These are phyloP conservation scores for Parasteatoda lunata DNA, from an alignment of 2,888 invertebrate genomes.

Conservation along the genomic window DNA sequence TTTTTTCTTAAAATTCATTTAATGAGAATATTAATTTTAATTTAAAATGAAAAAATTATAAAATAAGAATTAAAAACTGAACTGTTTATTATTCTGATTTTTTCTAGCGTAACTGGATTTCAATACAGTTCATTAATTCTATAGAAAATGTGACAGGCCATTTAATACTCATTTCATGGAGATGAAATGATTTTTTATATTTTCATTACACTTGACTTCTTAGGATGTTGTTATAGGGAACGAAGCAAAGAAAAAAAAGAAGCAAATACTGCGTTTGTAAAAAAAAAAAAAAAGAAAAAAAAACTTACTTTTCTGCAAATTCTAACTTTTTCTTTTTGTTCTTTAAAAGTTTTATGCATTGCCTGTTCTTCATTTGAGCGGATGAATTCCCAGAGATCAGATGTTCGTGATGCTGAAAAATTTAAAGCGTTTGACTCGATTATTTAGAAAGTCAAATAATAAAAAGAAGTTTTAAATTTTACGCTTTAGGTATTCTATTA, in stretches of 20 bases:
- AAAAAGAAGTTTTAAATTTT: slow-evolving; percentile 39
- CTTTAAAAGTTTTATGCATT: slow-evolving; percentile 33
- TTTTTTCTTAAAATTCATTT: no score
- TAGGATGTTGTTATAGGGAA: slow-evolving; percentile 16
- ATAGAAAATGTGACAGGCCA: slow-evolving; percentile 39
- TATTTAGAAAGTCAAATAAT: not conserved
- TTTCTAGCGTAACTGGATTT: not conserved
- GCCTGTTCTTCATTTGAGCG: slow-evolving; percentile 38
- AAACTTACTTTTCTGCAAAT: slow-evolving; percentile 6
- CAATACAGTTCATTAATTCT: slow-evolving; percentile 30
- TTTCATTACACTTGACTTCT: slow-evolving; percentile 16
- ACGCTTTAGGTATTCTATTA: slow-evolving; percentile 53
- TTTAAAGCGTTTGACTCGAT: slow-evolving; percentile 26
- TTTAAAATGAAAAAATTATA: no score
- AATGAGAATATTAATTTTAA: no score
- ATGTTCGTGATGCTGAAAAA: slow-evolving; percentile 44
- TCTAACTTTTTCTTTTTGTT: slow-evolving; percentile 14
- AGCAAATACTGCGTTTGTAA: not conserved
- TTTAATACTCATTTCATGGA: slow-evolving; percentile 32
- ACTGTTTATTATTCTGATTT: not conserved
- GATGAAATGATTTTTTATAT: slow-evolving; percentile 13
- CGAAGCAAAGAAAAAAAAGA: slow-evolving; percentile 24
- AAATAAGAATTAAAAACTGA: no score
- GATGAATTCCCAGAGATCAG: slow-evolving; percentile 27
- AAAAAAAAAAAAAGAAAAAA: slow-evolving; percentile 1